Conservation (phyloP, 2,888 invertebrate species). For the Nemapogon koenigi region DNA sequence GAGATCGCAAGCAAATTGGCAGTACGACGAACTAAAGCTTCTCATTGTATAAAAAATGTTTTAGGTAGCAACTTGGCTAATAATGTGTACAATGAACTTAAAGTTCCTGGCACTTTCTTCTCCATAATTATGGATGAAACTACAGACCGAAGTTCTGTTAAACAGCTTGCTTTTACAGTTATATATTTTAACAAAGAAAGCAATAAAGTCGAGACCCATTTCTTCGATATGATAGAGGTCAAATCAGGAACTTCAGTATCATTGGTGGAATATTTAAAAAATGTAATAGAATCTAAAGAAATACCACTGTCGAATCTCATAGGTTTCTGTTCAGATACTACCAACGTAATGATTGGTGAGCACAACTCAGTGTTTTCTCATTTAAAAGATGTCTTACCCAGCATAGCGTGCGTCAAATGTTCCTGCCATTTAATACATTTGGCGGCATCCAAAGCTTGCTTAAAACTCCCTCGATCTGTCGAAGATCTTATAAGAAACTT, state of each 20-base stretch:
- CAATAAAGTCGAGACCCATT: slow-evolving; percentile 8
- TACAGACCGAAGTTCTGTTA: slow-evolving; percentile 8
- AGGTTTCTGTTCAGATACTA: not conserved
- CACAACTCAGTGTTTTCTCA: slow-evolving; percentile 1
- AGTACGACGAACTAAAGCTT: slow-evolving; percentile 8
- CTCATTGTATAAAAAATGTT: slow-evolving; percentile 1
- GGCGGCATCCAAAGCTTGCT: slow-evolving; percentile 1
- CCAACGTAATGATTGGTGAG: not conserved
- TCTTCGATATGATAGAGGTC: slow-evolving; percentile 9
- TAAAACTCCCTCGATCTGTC: slow-evolving; percentile 1
- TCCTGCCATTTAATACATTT: not conserved
- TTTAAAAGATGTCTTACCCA: not conserved
- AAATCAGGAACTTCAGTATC: slow-evolving; percentile 1
- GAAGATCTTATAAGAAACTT: not conserved
- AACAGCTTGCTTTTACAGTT: slow-evolving; percentile 10
- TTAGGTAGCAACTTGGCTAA: slow-evolving; percentile 2
- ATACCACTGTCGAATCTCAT: not conserved
- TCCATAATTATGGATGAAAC: slow-evolving; percentile 10
- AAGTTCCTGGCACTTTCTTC: slow-evolving; percentile 11
- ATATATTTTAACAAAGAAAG: slow-evolving; percentile 6
- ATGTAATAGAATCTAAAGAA: not conserved
- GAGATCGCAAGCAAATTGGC: slow-evolving; percentile 7
- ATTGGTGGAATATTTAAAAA: not conserved
- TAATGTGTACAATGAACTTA: slow-evolving; percentile 10
- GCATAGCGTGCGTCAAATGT: slow-evolving; percentile 1